phyloP scores from a whole-genome alignment of 2,797 vertebrate species.

The Melanotaenia boesemani region DNA sequence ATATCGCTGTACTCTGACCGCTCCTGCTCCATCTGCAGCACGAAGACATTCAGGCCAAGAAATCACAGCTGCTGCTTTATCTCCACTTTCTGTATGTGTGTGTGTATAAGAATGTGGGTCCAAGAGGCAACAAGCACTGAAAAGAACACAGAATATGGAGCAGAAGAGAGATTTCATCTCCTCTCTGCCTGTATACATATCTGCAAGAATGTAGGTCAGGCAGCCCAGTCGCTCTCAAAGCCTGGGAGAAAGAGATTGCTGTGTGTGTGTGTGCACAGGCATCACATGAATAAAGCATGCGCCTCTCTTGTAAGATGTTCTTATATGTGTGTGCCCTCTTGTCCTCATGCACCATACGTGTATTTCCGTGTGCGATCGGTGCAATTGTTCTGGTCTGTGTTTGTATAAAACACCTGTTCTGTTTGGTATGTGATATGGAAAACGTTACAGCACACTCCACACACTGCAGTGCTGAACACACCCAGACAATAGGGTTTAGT shows the following conservation, averaged over 20 bases:
- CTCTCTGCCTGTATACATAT: constrained; percentile 73
- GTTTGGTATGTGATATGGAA: constrained; percentile 23
- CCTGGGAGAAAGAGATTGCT: constrained; percentile 62
- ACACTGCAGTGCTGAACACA: constrained; percentile 24
- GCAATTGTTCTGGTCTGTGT: neutral
- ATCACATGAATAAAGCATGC: constrained; percentile 69
- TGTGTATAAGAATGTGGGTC: constrained; percentile 18
- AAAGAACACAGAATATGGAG: constrained; percentile 63
- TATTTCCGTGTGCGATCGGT: constrained; percentile 27
- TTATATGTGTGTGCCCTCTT: constrained; percentile 57
- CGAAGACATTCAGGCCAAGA: constrained; percentile 38
- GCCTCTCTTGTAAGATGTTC: constrained; percentile 57
- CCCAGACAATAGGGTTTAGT: constrained; percentile 36
- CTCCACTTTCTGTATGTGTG: constrained; percentile 22
- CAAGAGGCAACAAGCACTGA: constrained; percentile 44
- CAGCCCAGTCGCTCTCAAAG: constrained; percentile 74
- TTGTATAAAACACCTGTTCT: neutral
- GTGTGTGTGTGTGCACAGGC: constrained; percentile 26
- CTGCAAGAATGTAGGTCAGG: constrained; percentile 84
- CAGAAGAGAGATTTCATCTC: constrained; percentile 71
- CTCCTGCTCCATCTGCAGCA: constrained; percentile 38
- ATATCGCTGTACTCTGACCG: constrained; percentile 21
- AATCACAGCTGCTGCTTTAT: constrained; percentile 38
- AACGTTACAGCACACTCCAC: constrained; percentile 40
- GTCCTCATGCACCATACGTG: constrained; percentile 55